A percentile compares a stretch with the other conserved stretches of the same genome.
Conservation (phyloP, 1,140 invertebrate genomes). For the Neodiprion lecontei region DNA sequence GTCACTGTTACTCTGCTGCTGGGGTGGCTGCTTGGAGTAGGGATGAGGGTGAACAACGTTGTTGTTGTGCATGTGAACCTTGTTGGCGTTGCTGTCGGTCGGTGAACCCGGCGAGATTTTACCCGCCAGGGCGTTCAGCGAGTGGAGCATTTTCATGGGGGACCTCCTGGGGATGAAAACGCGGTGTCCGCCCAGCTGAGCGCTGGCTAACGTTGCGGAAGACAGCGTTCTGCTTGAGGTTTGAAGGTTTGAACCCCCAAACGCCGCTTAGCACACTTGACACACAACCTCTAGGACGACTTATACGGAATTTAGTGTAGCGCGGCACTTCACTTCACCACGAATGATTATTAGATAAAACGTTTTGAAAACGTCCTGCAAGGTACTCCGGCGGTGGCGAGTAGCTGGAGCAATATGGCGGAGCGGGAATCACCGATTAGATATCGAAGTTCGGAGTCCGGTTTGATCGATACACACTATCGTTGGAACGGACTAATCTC, state of each 20-base stretch:
- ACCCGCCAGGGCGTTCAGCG: conserved; percentile 78
- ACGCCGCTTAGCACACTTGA: conserved; percentile 29
- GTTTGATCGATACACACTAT: background rate
- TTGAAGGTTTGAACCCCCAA: conserved; percentile 51
- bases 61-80: conserved; percentile 64
- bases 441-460: background rate
- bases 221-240: conserved; percentile 47
- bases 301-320: no score
- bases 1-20: conserved; percentile 48
- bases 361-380: no score
- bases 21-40: conserved; percentile 52
- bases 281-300: background rate
- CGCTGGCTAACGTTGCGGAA: conserved; percentile 43
- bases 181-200: conserved; percentile 39
- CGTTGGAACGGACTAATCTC: background rate
- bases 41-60: conserved; percentile 61
- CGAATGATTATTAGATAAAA: no score
- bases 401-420: no score
- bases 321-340: no score
- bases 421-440: background rate
- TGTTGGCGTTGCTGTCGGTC: conserved; percentile 61
- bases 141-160: conserved; percentile 74
- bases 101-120: conserved; percentile 78
- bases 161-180: conserved; percentile 39
- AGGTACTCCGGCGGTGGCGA: no score